Evolutionary conservation across 2,113 vertebrate genomes (phyloP), one percentile per base, ranked within the genome.

Genomic region (Cololabis saira): DNA sequence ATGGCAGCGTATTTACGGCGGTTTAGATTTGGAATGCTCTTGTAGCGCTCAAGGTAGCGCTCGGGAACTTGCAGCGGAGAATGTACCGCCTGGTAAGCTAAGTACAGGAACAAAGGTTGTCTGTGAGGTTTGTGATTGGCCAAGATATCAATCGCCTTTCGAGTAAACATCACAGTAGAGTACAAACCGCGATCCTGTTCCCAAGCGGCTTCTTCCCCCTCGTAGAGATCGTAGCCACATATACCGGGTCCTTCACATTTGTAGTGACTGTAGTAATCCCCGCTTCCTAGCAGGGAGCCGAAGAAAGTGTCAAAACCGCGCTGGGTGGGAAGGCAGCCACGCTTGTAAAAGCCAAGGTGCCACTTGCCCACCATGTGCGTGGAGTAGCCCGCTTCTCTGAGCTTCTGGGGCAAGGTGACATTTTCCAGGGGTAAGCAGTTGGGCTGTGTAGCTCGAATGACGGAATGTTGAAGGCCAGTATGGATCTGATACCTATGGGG

Each of bases 281-380:
- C 98, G 4, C 96, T 98, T 52, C 98, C 98, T 12, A 98, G 81
- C 15, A 99, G 93, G 0, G 95, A 98, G 53, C 98, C 98, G 0
- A 99, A 99, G 89, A 99, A 99, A 2, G 94, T 94, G 87, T 99
- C 95, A 2, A 99, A 98, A 0, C 98, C 98, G 30, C 96, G 95
- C 61, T 95, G 94, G 0, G 96, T 99, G 69, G 98, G 98, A 92
- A 99, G 93, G 81, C 97, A 98, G 69, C 95, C 94, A n/a, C 94
- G 94, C 72, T 95, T 95, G 80, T 98, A 99, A 82, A 99, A 98
- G 0, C 98, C 98, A 78, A 99, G 85, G 82, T 98, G 98, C 98
- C 98, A 99, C 86, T 98, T 99, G 67, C 98, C 98, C 77, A 99
- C 96, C 97, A 98, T 98, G 76, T 99, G 96, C 0, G 98, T 98